Percentiles rank a stretch among this genome's conserved stretches.
Evolutionary conservation across 2,113 vertebrate genomes (phyloP).

Genomic region (Raphicerus campestris): DNA sequence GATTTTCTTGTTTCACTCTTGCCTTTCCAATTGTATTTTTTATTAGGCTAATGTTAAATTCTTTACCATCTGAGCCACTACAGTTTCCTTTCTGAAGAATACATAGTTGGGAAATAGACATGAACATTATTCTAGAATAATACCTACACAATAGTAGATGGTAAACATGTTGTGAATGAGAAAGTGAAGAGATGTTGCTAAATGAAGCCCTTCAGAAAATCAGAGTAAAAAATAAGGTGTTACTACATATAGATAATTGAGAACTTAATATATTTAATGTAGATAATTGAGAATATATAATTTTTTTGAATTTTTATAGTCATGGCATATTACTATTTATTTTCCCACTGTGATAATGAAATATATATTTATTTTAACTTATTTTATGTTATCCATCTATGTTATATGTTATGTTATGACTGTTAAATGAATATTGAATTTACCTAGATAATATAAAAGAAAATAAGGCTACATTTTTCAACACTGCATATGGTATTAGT

Average conservation of each 20-base stretch:
- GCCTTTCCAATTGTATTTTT: not conserved
- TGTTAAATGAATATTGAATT: not conserved
- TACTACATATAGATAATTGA: not conserved
- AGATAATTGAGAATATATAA: not conserved
- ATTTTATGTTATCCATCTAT: not conserved
- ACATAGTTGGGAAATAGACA: not conserved
- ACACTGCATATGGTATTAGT: not conserved
- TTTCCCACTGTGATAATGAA: not conserved
- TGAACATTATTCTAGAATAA: not conserved
- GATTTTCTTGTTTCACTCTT: not conserved
- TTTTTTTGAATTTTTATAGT: not conserved
- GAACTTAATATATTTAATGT: not conserved
- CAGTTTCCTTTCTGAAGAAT: not conserved
- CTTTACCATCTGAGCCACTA: not conserved
- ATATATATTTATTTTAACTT: not conserved
- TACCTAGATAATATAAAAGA: not conserved
- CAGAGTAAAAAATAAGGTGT: not conserved
- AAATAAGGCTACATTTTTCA: conserved; percentile 6
- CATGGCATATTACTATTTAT: not conserved
- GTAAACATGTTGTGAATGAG: not conserved
- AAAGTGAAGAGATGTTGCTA: not conserved
- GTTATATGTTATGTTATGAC: not conserved
- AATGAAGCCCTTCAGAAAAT: conserved; percentile 5
- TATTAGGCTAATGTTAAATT: not conserved
- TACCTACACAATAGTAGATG: not conserved